Evolutionary conservation across 2,888 invertebrate genomes (phyloP).

Genomic region (Lasioglossum oenotherae): DNA sequence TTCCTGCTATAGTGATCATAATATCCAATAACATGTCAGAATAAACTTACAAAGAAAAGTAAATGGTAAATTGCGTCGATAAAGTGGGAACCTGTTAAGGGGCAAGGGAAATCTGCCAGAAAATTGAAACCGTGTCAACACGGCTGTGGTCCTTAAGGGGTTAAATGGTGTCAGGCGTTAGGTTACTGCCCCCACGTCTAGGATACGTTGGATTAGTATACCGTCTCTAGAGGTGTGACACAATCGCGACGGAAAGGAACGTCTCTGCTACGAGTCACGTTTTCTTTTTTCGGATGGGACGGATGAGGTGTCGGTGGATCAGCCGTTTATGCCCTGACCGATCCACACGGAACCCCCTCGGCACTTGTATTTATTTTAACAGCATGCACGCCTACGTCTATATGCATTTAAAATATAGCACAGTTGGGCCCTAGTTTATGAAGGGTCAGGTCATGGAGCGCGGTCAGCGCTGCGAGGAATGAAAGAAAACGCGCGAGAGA

Average conservation of each 20-base stretch:
- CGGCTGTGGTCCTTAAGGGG: neutral
- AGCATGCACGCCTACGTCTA: conserved; percentile 83
- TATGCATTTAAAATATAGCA: conserved; percentile 83
- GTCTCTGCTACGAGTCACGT: conserved; percentile 6
- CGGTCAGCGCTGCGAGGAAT: conserved; percentile 68
- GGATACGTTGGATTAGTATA: neutral
- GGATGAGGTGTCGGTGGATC: conserved; percentile 79
- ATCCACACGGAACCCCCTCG: conserved; percentile 68
- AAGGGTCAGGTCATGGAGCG: conserved; percentile 83
- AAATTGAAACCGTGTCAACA: neutral
- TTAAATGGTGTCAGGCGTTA: neutral
- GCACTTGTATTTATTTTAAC: conserved; percentile 81
- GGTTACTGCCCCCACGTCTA: neutral
- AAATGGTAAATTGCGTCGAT: neutral
- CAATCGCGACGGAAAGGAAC: conserved; percentile 31
- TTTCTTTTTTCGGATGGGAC: conserved; percentile 63
- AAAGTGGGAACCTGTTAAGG: neutral
- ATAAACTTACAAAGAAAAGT: neutral
- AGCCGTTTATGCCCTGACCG: conserved; percentile 75
- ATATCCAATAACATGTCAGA: too few relatives aligned
- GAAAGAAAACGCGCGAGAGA: conserved; percentile 63
- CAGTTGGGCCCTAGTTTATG: conserved; percentile 84
- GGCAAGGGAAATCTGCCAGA: neutral
- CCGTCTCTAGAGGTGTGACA: conserved; percentile 8
- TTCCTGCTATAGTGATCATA: too few relatives aligned